Evolutionary conservation across 2,888 invertebrate genomes (phyloP).

Genomic region (Nephrocerus scutellatus): DNA sequence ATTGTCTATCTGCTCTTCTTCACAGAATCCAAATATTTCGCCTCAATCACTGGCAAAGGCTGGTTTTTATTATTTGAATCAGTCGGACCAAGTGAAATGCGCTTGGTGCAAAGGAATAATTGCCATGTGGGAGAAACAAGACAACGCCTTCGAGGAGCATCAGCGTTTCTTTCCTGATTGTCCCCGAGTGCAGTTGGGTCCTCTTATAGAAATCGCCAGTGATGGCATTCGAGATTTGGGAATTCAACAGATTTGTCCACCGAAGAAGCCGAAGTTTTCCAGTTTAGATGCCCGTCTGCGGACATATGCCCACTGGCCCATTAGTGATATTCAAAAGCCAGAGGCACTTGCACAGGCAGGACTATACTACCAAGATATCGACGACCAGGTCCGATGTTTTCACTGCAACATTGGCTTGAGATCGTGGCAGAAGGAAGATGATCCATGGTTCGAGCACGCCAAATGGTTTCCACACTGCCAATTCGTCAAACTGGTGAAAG

Average conservation of each 20-base stretch:
- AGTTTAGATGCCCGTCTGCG: constrained; percentile 62
- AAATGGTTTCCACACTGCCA: constrained; percentile 88
- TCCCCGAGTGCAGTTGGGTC: constrained; percentile 49
- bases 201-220: constrained; percentile 46
- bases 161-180: constrained; percentile 72
- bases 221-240: constrained; percentile 54
- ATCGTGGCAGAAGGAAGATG: constrained; percentile 84
- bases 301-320: constrained; percentile 73
- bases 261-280: constrained; percentile 61
- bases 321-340: constrained; percentile 66
- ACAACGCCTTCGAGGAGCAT: constrained; percentile 76
- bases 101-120: constrained; percentile 72
- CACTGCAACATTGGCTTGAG: constrained; percentile 89
- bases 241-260: constrained; percentile 48
- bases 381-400: constrained; percentile 77
- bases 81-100: constrained; percentile 68
- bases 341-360: constrained; percentile 76
- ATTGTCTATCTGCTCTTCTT: constrained; percentile 4
- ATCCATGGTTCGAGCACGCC: constrained; percentile 91
- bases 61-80: constrained; percentile 76
- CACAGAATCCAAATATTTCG: constrained; percentile 51
- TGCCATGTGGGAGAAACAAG: constrained; percentile 73
- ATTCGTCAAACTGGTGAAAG: constrained; percentile 74
- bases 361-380: constrained; percentile 72
- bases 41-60: constrained; percentile 70